These are phyloP conservation scores for Quiscalus mexicanus DNA, from an alignment of 2,113 vertebrate species.

Conservation along the genomic window DNA sequence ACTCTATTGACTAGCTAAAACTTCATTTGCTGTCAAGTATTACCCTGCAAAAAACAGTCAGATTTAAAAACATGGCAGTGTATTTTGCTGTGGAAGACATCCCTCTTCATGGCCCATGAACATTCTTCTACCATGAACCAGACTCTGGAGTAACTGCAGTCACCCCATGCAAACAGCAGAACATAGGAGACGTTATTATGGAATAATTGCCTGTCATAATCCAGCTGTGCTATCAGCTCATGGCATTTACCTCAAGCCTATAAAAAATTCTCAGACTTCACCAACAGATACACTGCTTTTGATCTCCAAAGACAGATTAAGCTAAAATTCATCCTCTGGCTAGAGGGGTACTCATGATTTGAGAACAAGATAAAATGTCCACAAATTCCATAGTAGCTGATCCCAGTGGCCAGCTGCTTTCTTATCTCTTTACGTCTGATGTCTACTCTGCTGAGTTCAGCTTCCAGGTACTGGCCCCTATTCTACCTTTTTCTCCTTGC, in stretches of 20 bases:
- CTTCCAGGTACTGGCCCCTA: background rate
- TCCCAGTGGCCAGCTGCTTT: background rate
- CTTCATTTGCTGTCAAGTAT: background rate
- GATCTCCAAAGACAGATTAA: background rate
- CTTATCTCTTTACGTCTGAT: background rate
- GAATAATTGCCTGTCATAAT: background rate
- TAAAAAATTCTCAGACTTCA: background rate
- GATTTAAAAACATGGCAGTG: background rate
- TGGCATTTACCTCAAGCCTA: background rate
- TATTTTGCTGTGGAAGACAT: background rate
- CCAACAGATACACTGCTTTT: rapidly evolving
- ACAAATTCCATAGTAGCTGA: background rate
- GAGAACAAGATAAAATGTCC: background rate
- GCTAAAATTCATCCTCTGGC: background rate
- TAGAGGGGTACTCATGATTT: background rate
- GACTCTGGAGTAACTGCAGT: background rate
- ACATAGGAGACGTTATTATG: background rate
- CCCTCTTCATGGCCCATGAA: rapidly evolving
- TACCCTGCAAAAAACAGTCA: background rate
- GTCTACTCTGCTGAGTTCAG: background rate
- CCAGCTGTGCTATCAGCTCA: background rate
- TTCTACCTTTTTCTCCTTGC: background rate
- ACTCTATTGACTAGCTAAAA: background rate
- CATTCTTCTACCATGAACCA: background rate
- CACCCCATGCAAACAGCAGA: background rate